These are phyloP conservation scores for Atractosteus spatula DNA, from an alignment of 2,113 vertebrate species.

Conservation along the genomic window DNA sequence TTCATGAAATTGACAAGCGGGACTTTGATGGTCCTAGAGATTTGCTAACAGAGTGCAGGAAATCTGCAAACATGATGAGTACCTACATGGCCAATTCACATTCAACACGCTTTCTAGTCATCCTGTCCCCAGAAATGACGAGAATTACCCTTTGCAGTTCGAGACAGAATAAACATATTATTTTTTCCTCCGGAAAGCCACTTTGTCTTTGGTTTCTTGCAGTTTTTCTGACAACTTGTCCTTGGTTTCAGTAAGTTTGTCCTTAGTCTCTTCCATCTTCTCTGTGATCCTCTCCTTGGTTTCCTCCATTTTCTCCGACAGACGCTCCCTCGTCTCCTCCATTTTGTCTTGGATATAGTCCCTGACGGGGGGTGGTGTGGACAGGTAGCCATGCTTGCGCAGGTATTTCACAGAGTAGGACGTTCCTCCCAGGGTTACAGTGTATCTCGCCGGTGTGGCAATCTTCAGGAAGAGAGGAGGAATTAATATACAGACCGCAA, in stretches of 20 bases:
- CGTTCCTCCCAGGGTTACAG: conserved; percentile 88
- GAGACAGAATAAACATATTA: conserved; percentile 55
- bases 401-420: conserved; percentile 89
- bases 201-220: conserved; percentile 92
- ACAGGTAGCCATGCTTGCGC: conserved; percentile 80
- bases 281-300: conserved; percentile 69
- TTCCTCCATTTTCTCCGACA: conserved; percentile 71
- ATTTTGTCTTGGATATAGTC: conserved; percentile 85
- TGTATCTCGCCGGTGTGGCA: conserved; percentile 89
- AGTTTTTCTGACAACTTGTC: conserved; percentile 75
- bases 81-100: not conserved
- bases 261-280: conserved; percentile 76
- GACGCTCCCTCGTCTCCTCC: conserved; percentile 72
- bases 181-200: conserved; percentile 86
- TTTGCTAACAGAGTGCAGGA: not conserved
- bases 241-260: conserved; percentile 62
- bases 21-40: too few relatives aligned
- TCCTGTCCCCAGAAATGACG: not conserved
- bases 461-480: conserved; percentile 66
- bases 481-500: not conserved
- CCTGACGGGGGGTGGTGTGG: conserved; percentile 88
- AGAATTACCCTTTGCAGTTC: not conserved
- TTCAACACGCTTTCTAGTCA: not conserved
- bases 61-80: not conserved
- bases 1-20: too few relatives aligned